These are phyloP conservation scores for Sebastes cheni DNA, from an alignment of 2,797 vertebrate genomes.

Conservation along the genomic window DNA sequence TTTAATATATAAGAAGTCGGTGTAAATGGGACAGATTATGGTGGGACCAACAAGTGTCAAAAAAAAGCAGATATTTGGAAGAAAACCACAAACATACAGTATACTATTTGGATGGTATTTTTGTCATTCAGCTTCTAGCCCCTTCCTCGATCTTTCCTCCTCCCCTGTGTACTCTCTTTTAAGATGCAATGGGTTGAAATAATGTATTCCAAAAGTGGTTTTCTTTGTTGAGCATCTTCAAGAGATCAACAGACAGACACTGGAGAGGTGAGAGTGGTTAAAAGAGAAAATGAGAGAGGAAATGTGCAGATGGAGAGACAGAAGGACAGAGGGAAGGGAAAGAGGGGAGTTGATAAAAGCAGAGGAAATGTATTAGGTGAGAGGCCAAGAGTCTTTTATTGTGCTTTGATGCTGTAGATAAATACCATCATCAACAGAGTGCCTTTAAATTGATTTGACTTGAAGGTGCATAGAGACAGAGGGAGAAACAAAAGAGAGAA, in stretches of 20 bases:
- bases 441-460: conserved; percentile 64
- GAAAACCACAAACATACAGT: background rate
- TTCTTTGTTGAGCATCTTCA: conserved; percentile 31
- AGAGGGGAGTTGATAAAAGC: conserved; percentile 44
- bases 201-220: conserved; percentile 29
- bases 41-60: background rate
- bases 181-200: conserved; percentile 15
- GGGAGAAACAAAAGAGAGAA: conserved; percentile 19
- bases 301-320: conserved; percentile 20
- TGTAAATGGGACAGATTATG: background rate
- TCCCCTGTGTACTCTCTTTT: background rate
- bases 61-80: background rate
- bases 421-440: conserved; percentile 58
- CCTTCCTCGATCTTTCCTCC: background rate
- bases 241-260: conserved; percentile 13
- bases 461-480: conserved; percentile 25
- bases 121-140: background rate
- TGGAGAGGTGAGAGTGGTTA: conserved; percentile 21
- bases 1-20: no score
- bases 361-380: conserved; percentile 46
- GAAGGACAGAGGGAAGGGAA: conserved; percentile 18
- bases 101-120: background rate
- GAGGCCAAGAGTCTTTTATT: conserved; percentile 41
- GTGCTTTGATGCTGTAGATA: conserved; percentile 51
- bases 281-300: conserved; percentile 31